phyloP scores from a whole-genome alignment of 2,888 invertebrate genomes.

The Brenthis ino region DNA sequence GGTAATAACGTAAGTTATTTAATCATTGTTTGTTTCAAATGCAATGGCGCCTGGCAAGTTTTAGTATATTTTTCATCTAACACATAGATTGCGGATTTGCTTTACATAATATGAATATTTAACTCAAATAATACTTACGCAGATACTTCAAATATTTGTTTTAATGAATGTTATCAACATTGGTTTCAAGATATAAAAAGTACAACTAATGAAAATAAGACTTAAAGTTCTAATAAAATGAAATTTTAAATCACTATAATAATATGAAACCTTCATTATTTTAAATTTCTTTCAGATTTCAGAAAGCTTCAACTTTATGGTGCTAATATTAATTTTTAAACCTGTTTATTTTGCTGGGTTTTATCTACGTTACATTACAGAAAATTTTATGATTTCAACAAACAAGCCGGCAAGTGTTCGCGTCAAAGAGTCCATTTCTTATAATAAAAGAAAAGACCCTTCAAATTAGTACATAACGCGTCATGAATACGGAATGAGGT shows the following conservation, averaged over 20 bases:
- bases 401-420: slow-evolving; percentile 54
- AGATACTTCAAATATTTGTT: too few species aligned
- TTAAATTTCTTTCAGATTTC: too few species aligned
- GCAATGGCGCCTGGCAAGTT: background rate
- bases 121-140: too few species aligned
- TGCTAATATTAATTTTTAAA: too few species aligned
- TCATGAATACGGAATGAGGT: slow-evolving; percentile 79
- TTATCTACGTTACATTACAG: slow-evolving; percentile 35
- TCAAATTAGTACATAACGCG: slow-evolving; percentile 80
- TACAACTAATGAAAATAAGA: too few species aligned
- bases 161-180: too few species aligned
- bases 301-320: too few species aligned
- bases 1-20: slow-evolving; percentile 25
- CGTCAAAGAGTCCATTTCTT: slow-evolving; percentile 71
- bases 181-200: too few species aligned
- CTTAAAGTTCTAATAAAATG: too few species aligned
- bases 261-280: too few species aligned
- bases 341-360: background rate
- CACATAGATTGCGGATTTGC: background rate
- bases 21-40: slow-evolving; percentile 27
- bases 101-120: too few species aligned
- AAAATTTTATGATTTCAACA: slow-evolving; percentile 45
- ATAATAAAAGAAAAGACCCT: slow-evolving; percentile 72
- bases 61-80: background rate
- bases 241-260: too few species aligned